Conservation (phyloP, 2,113 vertebrate species). For the Zosterops borbonicus region DNA sequence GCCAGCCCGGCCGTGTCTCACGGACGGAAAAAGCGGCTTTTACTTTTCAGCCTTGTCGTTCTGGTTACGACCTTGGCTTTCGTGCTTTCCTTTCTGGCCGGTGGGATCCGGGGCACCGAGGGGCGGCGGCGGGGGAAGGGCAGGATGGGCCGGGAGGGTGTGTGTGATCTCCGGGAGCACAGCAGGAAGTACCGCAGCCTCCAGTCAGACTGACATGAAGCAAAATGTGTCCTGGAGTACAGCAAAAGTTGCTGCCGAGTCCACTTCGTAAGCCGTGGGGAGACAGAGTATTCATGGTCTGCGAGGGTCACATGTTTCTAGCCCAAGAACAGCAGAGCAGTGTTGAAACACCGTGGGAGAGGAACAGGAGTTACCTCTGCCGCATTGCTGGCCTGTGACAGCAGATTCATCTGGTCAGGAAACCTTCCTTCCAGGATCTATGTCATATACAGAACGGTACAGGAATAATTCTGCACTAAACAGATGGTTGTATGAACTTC, state of each 20-base stretch:
- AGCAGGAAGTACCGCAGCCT: neutral
- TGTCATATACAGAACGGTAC: neutral
- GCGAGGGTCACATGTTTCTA: neutral
- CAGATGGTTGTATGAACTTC: neutral
- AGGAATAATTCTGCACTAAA: neutral
- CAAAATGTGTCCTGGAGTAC: neutral
- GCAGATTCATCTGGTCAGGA: neutral
- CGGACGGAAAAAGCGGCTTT: neutral
- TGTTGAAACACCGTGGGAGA: neutral
- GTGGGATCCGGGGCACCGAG: neutral
- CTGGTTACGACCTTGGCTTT: neutral
- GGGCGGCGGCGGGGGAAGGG: neutral
- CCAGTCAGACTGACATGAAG: neutral
- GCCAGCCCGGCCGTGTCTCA: neutral
- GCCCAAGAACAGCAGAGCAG: neutral
- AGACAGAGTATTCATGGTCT: neutral
- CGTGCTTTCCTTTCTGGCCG: fast-evolving
- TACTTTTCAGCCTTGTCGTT: neutral
- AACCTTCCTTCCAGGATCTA: neutral
- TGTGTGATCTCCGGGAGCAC: fast-evolving
- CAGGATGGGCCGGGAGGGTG: neutral
- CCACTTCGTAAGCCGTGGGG: fast-evolving
- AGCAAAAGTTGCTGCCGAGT: neutral
- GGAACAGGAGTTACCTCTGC: neutral
- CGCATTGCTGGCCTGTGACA: neutral